A percentile compares a stretch with the other conserved stretches of the same genome.
Evolutionary conservation across 2,113 vertebrate species (phyloP).

Genomic region (Hoplias malabaricus): DNA sequence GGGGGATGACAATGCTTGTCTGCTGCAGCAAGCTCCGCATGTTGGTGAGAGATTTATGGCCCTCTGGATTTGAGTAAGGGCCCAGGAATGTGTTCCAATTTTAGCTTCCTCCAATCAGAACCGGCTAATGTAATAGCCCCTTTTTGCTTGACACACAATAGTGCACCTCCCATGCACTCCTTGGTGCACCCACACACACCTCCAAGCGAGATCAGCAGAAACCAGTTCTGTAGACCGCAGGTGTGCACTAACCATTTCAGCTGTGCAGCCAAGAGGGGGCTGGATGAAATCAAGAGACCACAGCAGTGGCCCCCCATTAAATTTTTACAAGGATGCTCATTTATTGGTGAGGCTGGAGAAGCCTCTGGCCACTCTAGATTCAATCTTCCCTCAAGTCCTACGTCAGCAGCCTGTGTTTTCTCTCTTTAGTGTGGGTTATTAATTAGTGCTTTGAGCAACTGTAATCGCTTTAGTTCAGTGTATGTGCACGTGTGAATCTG

Average conservation of each 20-base stretch:
- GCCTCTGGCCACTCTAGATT: slow-evolving; percentile 17
- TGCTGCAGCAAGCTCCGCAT: slow-evolving; percentile 25
- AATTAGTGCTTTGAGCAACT: slow-evolving; percentile 28
- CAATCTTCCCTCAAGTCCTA: slow-evolving; percentile 17
- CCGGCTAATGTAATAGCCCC: slow-evolving; percentile 53
- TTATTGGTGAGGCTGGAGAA: slow-evolving; percentile 42
- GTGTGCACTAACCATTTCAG: slow-evolving; percentile 48
- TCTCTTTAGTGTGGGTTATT: not conserved
- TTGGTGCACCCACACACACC: slow-evolving; percentile 27
- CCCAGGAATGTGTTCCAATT: slow-evolving; percentile 55
- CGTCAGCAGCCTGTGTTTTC: slow-evolving; percentile 12
- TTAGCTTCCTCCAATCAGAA: slow-evolving; percentile 48
- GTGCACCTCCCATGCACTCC: not conserved
- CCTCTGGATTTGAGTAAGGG: slow-evolving; percentile 53
- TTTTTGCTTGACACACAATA: slow-evolving; percentile 11
- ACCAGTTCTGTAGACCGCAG: slow-evolving; percentile 43
- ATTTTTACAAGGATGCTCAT: slow-evolving; percentile 54
- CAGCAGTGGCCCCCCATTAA: slow-evolving; percentile 46
- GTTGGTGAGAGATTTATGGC: slow-evolving; percentile 58
- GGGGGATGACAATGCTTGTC: slow-evolving; percentile 30
- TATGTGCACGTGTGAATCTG: too few relatives aligned
- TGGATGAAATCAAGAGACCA: slow-evolving; percentile 44
- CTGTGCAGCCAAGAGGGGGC: slow-evolving; percentile 22
- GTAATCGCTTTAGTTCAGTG: slow-evolving; percentile 5
- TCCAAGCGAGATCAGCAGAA: slow-evolving; percentile 33